phyloP scores from a whole-genome alignment of 1,140 invertebrate genomes.

The Theocolax elegans region DNA sequence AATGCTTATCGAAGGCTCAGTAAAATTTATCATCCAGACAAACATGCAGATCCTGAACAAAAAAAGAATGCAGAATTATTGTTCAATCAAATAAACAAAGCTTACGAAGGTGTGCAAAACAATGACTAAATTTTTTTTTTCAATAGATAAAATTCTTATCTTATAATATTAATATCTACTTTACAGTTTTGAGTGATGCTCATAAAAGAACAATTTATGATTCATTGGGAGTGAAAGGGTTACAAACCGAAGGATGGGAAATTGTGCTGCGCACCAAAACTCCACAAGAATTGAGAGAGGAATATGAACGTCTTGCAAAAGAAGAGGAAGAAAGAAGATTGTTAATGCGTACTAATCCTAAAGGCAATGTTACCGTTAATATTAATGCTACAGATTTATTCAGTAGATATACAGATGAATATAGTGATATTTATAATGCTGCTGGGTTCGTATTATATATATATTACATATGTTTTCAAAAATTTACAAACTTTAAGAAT shows the following conservation, averaged over 20 bases:
- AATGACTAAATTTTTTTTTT: not conserved
- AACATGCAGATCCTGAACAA: conserved; percentile 82
- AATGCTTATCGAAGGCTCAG: conserved; percentile 90
- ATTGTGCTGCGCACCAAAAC: conserved; percentile 90
- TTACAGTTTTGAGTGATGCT: conserved; percentile 79
- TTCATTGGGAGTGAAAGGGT: conserved; percentile 79
- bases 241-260: conserved; percentile 93
- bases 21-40: conserved; percentile 94
- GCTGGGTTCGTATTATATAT: conserved; percentile 20
- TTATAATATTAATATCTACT: conserved; percentile 52
- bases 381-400: conserved; percentile 95
- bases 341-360: conserved; percentile 90
- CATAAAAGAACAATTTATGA: conserved; percentile 86
- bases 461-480: too few relatives aligned
- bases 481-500: conserved; percentile 8
- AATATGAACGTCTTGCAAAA: conserved; percentile 86
- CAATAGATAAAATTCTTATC: conserved; percentile 51
- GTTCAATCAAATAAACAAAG: conserved; percentile 91
- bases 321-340: conserved; percentile 86
- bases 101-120: conserved; percentile 83
- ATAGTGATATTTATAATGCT: conserved; percentile 67
- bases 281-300: conserved; percentile 92
- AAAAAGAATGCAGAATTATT: conserved; percentile 90
- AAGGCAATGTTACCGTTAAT: conserved; percentile 85
- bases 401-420: conserved; percentile 80